Evolutionary conservation across 2,888 invertebrate genomes (phyloP).

Genomic region (Melanostoma scalare): DNA sequence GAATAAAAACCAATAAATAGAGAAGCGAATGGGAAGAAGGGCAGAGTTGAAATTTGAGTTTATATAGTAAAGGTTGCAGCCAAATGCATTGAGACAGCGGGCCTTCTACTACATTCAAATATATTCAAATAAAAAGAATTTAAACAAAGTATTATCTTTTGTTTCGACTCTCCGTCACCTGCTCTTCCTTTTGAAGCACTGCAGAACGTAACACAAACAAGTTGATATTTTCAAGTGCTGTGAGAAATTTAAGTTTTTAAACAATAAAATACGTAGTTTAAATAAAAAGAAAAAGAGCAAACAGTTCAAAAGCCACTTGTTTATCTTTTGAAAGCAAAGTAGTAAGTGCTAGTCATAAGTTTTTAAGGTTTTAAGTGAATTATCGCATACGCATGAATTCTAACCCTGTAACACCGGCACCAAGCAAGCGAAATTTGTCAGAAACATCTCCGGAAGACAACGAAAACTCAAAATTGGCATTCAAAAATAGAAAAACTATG

Average conservation of each 20-base stretch:
- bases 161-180: too few species aligned
- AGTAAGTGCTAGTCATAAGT: not conserved
- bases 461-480: not conserved
- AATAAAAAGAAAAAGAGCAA: not conserved
- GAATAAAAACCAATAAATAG: too few species aligned
- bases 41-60: too few species aligned
- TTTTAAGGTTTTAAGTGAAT: not conserved
- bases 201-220: too few species aligned
- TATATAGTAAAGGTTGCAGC: too few species aligned
- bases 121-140: too few species aligned
- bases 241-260: not conserved
- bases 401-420: not conserved
- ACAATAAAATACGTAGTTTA: not conserved
- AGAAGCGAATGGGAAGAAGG: too few species aligned
- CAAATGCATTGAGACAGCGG: too few species aligned
- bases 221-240: conserved; percentile 2
- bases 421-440: not conserved
- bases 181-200: too few species aligned
- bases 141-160: too few species aligned
- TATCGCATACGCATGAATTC: conserved; percentile 2
- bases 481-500: not conserved
- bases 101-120: too few species aligned
- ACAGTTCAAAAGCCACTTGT: not conserved
- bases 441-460: not conserved
- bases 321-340: not conserved